Evolutionary conservation across 2,113 vertebrate species (phyloP).

Genomic region (Plecotus auritus): DNA sequence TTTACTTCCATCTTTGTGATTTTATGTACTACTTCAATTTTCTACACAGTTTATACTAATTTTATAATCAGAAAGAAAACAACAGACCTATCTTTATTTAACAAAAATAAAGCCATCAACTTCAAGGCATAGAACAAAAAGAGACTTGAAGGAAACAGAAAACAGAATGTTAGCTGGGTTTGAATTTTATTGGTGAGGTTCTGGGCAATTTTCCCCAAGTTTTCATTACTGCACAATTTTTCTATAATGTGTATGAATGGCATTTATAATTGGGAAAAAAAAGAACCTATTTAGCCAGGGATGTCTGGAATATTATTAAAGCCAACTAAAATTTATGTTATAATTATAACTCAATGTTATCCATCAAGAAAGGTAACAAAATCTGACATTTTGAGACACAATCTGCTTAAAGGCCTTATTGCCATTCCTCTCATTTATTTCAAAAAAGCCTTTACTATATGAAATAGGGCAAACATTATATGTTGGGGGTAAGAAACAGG

Average conservation of each 20-base stretch:
- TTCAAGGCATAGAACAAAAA: neutral
- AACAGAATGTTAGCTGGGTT: neutral
- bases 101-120: neutral
- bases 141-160: neutral
- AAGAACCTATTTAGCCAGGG: neutral
- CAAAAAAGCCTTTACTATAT: slow-evolving; percentile 28
- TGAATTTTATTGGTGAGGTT: neutral
- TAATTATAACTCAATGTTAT: neutral
- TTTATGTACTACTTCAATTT: neutral
- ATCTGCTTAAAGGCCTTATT: neutral
- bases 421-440: slow-evolving; percentile 41
- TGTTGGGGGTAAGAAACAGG: slow-evolving; percentile 46
- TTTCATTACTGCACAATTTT: neutral
- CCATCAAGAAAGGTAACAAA: slow-evolving; percentile 21
- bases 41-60: neutral
- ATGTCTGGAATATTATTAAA: neutral
- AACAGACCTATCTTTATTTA: neutral
- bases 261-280: slow-evolving; percentile 17
- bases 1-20: neutral
- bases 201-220: neutral
- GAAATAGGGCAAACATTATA: neutral
- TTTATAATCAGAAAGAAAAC: neutral
- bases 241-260: neutral
- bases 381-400: slow-evolving; percentile 37
- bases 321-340: neutral